These are phyloP conservation scores for Pogona vitticeps DNA, from an alignment of 2,113 vertebrate genomes.

Conservation along the genomic window DNA sequence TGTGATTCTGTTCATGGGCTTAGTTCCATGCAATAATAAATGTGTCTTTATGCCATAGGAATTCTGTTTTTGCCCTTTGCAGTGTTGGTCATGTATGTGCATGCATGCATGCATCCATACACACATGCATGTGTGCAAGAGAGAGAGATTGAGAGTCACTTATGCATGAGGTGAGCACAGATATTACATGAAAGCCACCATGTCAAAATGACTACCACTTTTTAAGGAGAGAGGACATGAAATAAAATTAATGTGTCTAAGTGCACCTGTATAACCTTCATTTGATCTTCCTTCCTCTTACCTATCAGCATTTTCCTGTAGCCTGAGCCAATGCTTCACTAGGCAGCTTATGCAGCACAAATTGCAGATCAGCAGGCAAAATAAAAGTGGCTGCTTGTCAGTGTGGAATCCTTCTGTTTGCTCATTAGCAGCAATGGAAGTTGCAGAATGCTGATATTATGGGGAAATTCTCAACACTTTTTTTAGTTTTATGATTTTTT, in stretches of 20 bases:
- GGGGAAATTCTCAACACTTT: conserved; percentile 14
- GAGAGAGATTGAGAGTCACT: background rate
- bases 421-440: conserved; percentile 29
- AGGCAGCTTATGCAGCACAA: conserved; percentile 55
- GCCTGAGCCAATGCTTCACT: conserved; percentile 48
- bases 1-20: conserved; percentile 46
- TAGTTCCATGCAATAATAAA: conserved; percentile 44
- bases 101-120: background rate
- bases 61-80: conserved; percentile 44
- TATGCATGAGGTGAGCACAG: conserved; percentile 29
- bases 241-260: conserved; percentile 58
- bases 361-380: conserved; percentile 59
- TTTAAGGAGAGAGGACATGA: conserved; percentile 33
- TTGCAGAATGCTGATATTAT: conserved; percentile 15
- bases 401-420: conserved; percentile 28
- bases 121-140: background rate
- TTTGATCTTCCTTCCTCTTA: conserved; percentile 55
- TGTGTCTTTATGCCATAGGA: conserved; percentile 24
- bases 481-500: background rate
- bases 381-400: conserved; percentile 44
- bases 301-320: conserved; percentile 58
- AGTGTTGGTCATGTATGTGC: background rate
- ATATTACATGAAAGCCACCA: conserved; percentile 4
- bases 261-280: conserved; percentile 62
- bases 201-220: conserved; percentile 21